Evolutionary conservation across 2,113 vertebrate genomes (phyloP).

Genomic region (Nothocercus julius): DNA sequence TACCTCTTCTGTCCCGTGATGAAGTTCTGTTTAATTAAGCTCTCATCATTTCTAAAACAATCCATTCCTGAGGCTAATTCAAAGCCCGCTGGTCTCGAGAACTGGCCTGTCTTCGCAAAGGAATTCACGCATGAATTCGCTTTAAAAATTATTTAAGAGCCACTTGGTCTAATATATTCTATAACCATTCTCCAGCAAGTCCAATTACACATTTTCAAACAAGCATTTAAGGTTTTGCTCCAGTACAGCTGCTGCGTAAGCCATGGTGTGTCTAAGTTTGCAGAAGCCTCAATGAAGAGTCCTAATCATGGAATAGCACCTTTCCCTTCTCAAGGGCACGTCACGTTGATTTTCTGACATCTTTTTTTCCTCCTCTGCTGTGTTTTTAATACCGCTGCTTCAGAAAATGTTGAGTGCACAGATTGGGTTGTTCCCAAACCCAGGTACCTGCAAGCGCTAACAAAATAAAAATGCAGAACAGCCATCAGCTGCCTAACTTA

Average conservation of each 20-base stretch:
- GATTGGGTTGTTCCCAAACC: neutral
- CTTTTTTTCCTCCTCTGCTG: neutral
- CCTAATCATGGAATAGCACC: neutral
- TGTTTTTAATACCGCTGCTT: neutral
- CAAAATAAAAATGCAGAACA: constrained; percentile 1
- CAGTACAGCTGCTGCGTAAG: neutral
- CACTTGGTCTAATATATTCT: neutral
- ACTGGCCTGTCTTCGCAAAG: neutral
- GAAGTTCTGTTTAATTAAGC: constrained; percentile 8
- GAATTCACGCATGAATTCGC: neutral
- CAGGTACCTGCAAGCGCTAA: neutral
- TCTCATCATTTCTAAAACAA: neutral
- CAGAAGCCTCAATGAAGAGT: neutral
- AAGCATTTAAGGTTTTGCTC: neutral
- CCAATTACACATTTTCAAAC: neutral
- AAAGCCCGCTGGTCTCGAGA: neutral
- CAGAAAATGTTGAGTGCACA: neutral
- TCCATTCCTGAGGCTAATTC: neutral
- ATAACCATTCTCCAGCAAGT: neutral
- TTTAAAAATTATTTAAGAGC: neutral
- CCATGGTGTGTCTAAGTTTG: neutral
- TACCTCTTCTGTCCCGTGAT: neutral
- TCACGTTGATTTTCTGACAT: neutral
- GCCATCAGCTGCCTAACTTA: neutral
- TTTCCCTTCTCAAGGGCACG: neutral